Base-by-base conservation (phyloP, 2,888 invertebrate species). In the Torymus auratus region DNA sequence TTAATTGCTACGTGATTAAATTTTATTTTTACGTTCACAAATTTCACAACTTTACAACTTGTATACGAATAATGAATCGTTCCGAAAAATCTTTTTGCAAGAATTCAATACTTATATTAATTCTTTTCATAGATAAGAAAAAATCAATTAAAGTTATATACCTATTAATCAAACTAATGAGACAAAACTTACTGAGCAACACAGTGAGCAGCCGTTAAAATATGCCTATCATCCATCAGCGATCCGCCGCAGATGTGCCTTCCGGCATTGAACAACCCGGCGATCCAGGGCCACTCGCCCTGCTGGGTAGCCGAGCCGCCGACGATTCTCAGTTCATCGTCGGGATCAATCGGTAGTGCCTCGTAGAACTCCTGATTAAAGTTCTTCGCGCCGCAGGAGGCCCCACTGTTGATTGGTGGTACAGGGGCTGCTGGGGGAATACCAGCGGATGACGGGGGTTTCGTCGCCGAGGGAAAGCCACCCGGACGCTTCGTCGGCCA, bases 201-300 rank as follows among this genome's bases (percentile, higher is more conserved):
- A 89, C 97, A 97, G 91, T 97, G 97, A 1, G 97, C 97, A 1
- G 97, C 96, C 1, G 97, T 95, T 14, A 97, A 91, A 69, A 97
- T 94, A 87, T 97, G 96, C 71, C 89, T 91, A 83, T 94, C 93
- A 86, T 97, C 96, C 83, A 97, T 95, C 64, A 97, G 92, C 0
- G 96, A 96, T 12, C 97, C 97, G 1, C 97, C 97, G 88, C 97
- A 97, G 91, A 97, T 97, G 89, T 97, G 96, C 53, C 96, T 93
- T 15, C 96, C 96, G 7, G 93, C 94, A 88, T 96, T 96, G 90
- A 97, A 96, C 55, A 97, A 92, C 1, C 95, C 96, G 0, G 95
- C 96, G 52, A 96, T 94, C 96, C 96, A 94, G 7, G 97, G 97
- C 94, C 96, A 97, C 90, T 96, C 96, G 86, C 96, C 94, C 12